A percentile compares a stretch with the other conserved stretches of the same genome.
Conservation (phyloP, 2,113 vertebrate species). For the Bufo gargarizans region DNA sequence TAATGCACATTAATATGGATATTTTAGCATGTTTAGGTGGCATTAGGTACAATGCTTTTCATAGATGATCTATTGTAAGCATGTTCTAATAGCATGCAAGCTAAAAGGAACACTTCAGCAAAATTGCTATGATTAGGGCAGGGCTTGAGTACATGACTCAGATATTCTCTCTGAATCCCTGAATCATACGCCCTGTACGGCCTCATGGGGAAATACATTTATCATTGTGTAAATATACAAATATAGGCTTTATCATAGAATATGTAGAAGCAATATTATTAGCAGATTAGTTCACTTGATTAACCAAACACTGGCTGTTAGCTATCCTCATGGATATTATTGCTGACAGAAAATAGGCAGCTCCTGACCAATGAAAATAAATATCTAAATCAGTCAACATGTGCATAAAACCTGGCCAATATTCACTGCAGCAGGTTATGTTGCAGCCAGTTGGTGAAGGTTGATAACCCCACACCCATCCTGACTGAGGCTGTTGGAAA, state of each 20-base stretch:
- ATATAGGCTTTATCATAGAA: background rate
- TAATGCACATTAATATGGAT: no score
- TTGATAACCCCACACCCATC: background rate
- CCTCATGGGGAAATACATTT: background rate
- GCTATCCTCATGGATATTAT: background rate
- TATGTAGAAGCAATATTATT: background rate
- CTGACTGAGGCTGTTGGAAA: background rate
- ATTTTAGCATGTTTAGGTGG: no score
- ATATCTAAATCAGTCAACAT: constrained; percentile 1
- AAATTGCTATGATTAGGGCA: background rate
- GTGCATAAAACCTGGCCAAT: background rate
- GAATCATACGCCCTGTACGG: background rate
- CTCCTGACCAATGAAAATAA: background rate
- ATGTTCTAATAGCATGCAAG: no score
- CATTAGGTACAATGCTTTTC: no score
- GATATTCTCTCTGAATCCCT: no score
- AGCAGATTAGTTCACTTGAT: no score
- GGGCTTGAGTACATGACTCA: no score
- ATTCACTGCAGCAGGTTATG: background rate
- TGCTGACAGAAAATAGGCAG: background rate
- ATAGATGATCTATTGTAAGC: no score
- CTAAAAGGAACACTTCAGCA: background rate
- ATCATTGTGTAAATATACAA: background rate
- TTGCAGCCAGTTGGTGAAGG: background rate
- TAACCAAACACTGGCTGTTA: background rate